These are phyloP conservation scores for Tubulanus polymorphus DNA, from an alignment of 2,888 invertebrate genomes.

Conservation along the genomic window DNA sequence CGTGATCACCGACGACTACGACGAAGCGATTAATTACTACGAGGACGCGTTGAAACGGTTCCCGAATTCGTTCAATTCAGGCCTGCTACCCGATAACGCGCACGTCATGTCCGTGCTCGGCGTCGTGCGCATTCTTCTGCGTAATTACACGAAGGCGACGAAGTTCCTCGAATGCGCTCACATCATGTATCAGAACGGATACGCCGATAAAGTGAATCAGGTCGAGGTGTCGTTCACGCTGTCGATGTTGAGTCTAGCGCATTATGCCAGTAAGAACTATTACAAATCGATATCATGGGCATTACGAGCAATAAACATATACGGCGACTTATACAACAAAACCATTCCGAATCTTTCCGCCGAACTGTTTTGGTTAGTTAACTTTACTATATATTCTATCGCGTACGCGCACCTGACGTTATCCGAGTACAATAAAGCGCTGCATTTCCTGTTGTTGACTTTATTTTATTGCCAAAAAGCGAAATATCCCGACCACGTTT, in stretches of 20 bases:
- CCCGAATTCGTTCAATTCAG: conserved; percentile 29
- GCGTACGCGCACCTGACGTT: conserved; percentile 47
- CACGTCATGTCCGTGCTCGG: conserved; percentile 50
- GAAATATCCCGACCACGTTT: conserved; percentile 36
- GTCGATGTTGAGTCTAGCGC: conserved; percentile 44
- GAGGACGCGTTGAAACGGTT: conserved; percentile 45
- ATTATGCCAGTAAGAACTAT: conserved; percentile 46
- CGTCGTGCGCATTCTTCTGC: conserved; percentile 45
- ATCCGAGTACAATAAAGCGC: conserved; percentile 42
- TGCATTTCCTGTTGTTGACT: conserved; percentile 43
- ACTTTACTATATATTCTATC: conserved; percentile 46
- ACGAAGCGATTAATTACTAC: conserved; percentile 41
- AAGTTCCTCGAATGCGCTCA: conserved; percentile 47
- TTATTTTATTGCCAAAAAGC: no score
- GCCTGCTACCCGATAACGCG: conserved; percentile 41
- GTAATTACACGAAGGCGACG: conserved; percentile 46
- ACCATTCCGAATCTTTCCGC: conserved; percentile 37
- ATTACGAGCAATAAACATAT: conserved; percentile 45
- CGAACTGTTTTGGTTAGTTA: conserved; percentile 47
- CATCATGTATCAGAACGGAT: conserved; percentile 43
- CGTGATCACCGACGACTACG: conserved; percentile 45
- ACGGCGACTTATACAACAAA: conserved; percentile 40
- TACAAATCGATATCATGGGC: conserved; percentile 49
- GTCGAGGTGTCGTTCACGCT: conserved; percentile 44
- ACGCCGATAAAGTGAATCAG: conserved; percentile 27